These are phyloP conservation scores for Biston stratarius DNA, from an alignment of 2,888 invertebrate species.

Conservation along the genomic window DNA sequence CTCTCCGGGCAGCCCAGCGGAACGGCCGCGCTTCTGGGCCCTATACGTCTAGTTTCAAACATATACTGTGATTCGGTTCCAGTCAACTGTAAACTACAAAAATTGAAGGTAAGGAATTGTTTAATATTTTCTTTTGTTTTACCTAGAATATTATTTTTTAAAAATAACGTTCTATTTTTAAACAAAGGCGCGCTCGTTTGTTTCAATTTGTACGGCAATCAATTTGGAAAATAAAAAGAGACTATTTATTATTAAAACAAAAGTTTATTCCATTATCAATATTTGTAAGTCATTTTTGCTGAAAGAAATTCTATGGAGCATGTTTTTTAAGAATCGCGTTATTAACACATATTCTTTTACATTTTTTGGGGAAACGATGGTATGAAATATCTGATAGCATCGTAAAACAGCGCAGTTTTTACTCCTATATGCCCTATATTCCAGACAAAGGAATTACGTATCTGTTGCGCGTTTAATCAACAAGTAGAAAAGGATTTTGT, in stretches of 20 bases:
- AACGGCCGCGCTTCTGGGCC: slow-evolving; percentile 48
- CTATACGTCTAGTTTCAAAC: slow-evolving; percentile 13
- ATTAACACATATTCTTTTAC: slow-evolving; percentile 2
- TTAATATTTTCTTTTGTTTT: not conserved
- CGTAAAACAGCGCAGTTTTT: slow-evolving; percentile 20
- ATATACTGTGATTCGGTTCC: slow-evolving; percentile 30
- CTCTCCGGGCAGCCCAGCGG: slow-evolving; percentile 49
- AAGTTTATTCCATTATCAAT: not conserved
- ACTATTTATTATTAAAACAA: not conserved
- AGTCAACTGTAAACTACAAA: slow-evolving; percentile 15
- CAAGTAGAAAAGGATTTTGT: slow-evolving; percentile 59
- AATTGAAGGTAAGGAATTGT: slow-evolving; percentile 19
- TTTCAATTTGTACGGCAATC: slow-evolving; percentile 20
- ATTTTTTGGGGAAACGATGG: slow-evolving; percentile 5
- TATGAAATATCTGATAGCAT: not conserved
- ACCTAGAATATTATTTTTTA: not conserved
- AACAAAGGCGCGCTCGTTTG: slow-evolving; percentile 31
- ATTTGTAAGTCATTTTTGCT: not conserved
- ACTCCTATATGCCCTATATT: not conserved
- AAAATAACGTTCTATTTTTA: slow-evolving; percentile 2
- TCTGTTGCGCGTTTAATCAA: slow-evolving; percentile 75
- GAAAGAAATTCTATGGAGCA: not conserved
- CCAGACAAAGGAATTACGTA: slow-evolving; percentile 56
- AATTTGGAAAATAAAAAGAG: slow-evolving; percentile 14
- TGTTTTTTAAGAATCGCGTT: not conserved